Evolutionary conservation across 2,797 vertebrate species (phyloP), one percentile per base, ranked within the genome.

Genomic region (Zalophus californianus): DNA sequence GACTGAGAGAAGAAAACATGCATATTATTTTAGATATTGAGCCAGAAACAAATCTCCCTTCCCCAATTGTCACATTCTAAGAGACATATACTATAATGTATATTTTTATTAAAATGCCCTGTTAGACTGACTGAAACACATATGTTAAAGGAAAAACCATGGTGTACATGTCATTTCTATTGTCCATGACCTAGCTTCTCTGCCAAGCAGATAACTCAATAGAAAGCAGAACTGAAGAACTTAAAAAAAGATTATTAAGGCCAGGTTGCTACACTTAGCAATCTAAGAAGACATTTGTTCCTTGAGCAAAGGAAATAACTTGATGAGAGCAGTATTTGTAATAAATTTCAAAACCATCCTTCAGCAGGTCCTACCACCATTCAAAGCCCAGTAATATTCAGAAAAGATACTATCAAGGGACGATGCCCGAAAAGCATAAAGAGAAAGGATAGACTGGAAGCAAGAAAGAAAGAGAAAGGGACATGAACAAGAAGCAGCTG

Each of bases 341-440:
- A 48, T 83, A 90, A 94, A 82, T 41, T 5, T 32, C 16, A 13
- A 80, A 88, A 85, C 80, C 80, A 10, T 79, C 85, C 84, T 73
- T n/a, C 27, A 62, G 7, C 29, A 78, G 7, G 16, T 66, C 11
- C 12, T 20, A 48, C 20, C 27, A 73, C 29, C 25, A 56, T n/a
- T 91, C 70, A 91, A 91, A 58, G 32, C 4, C 85, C 48, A 66
- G 32, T n/a, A 92, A 94, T 83, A 56, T n/a, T 78, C 48, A 90
- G 38, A 90, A 87, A 90, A 90, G 15, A 72, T 14, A 90, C n/a
- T 56, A 86, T 72, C 35, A 29, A 21, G 18, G 23, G 6, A 27
- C 4, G 79, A 41, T 11, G 9, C 25, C 48, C 44, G 58, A 82
- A 75, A 86, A 83, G 70, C 44, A 48, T 3, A 70, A 5, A 72